Conservation (phyloP, 2,888 invertebrate species). For the Ectemnius cavifrons region DNA sequence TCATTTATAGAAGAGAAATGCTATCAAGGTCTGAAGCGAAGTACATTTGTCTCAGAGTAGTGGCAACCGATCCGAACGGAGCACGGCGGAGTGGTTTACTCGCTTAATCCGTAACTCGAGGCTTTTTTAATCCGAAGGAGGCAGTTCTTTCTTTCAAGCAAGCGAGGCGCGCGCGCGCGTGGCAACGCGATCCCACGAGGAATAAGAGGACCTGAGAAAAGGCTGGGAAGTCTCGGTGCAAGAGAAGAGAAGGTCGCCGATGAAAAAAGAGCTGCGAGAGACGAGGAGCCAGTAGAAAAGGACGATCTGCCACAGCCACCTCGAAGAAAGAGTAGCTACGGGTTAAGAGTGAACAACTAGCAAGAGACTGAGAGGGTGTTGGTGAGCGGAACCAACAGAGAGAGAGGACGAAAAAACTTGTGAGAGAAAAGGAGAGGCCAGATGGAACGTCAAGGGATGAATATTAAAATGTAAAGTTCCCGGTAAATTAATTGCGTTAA, state of each 20-base stretch:
- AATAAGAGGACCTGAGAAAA: slow-evolving; percentile 24
- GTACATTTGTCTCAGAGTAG: neutral
- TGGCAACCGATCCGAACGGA: slow-evolving; percentile 7
- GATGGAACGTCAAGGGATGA: slow-evolving; percentile 61
- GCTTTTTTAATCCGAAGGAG: slow-evolving; percentile 24
- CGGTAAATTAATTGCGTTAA: slow-evolving; percentile 73
- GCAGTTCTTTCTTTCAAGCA: slow-evolving; percentile 14
- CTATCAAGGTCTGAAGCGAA: too few species aligned
- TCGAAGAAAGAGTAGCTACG: slow-evolving; percentile 12
- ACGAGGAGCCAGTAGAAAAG: slow-evolving; percentile 1
- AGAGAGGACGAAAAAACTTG: slow-evolving; percentile 1
- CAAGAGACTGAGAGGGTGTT: neutral
- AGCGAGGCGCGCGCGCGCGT: neutral
- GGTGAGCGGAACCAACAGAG: neutral
- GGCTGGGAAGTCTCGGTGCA: neutral
- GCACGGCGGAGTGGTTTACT: slow-evolving; percentile 10
- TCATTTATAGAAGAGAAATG: too few species aligned
- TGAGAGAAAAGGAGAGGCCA: neutral
- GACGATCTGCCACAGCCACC: slow-evolving; percentile 3
- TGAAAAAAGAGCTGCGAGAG: slow-evolving; percentile 2
- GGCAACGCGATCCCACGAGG: slow-evolving; percentile 26
- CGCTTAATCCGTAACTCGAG: slow-evolving; percentile 16
- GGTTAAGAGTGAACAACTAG: slow-evolving; percentile 9
- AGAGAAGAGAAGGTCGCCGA: slow-evolving; percentile 5
- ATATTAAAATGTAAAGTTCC: slow-evolving; percentile 73